These are phyloP conservation scores for Cryptus armator DNA, from an alignment of 2,888 invertebrate genomes.

Conservation along the genomic window DNA sequence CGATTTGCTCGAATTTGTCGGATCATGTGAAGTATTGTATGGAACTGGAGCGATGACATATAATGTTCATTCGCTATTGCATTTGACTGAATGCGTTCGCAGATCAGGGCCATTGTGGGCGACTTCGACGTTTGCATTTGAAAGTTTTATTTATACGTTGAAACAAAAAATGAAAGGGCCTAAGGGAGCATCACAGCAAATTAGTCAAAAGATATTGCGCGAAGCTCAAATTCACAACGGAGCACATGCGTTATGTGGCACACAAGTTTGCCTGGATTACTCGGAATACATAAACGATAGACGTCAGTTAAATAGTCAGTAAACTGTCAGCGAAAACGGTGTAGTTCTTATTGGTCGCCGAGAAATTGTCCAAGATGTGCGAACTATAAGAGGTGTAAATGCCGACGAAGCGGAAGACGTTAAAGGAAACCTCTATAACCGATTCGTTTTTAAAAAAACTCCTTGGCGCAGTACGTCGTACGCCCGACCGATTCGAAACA, in stretches of 20 bases:
- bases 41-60: slow-evolving; percentile 62
- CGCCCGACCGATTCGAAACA: neutral
- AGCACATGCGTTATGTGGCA: neutral
- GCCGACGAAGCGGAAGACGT: neutral
- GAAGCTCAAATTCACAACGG: neutral
- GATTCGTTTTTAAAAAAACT: neutral
- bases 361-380: neutral
- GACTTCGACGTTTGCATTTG: slow-evolving; percentile 61
- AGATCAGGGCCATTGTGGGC: slow-evolving; percentile 60
- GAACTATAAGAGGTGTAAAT: neutral
- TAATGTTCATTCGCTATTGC: slow-evolving; percentile 63
- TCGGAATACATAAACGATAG: neutral
- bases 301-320: neutral
- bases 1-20: slow-evolving; percentile 61
- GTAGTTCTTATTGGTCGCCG: neutral
- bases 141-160: slow-evolving; percentile 61
- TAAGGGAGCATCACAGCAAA: slow-evolving; percentile 64
- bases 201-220: slow-evolving; percentile 38
- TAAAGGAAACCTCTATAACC: neutral
- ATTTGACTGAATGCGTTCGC: slow-evolving; percentile 58
- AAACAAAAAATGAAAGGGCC: slow-evolving; percentile 61
- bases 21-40: slow-evolving; percentile 56
- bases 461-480: neutral
- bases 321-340: neutral
- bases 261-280: neutral